Evolutionary conservation across 2,113 vertebrate genomes (phyloP).

Genomic region (Struthio camelus): DNA sequence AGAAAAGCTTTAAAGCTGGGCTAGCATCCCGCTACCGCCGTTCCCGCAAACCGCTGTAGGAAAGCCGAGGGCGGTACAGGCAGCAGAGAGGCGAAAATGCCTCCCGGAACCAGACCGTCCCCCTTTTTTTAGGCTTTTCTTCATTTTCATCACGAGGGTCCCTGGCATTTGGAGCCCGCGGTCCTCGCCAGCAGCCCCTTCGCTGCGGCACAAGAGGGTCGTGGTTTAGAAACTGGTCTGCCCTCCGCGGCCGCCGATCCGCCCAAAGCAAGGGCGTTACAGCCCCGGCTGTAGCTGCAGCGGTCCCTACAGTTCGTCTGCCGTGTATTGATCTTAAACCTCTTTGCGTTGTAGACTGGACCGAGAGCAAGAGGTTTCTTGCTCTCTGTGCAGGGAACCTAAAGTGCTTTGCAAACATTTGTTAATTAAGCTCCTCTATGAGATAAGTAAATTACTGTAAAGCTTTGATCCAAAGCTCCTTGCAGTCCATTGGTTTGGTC

Average conservation of each 20-base stretch:
- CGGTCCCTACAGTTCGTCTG: not conserved
- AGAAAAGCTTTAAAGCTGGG: not conserved
- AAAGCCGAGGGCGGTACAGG: not conserved
- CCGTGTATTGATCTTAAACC: not conserved
- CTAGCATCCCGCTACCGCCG: not conserved
- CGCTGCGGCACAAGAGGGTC: rapidly evolving
- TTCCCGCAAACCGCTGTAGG: not conserved
- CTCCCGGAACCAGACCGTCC: not conserved
- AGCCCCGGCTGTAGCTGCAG: rapidly evolving
- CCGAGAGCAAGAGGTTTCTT: not conserved
- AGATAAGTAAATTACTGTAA: slow-evolving; percentile 38
- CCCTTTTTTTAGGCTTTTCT: not conserved
- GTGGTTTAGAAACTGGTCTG: not conserved
- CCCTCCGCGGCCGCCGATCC: rapidly evolving
- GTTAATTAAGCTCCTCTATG: slow-evolving; percentile 49
- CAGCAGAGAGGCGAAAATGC: not conserved
- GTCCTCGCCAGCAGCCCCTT: rapidly evolving
- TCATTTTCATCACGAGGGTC: not conserved
- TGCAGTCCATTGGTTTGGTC: slow-evolving; percentile 5
- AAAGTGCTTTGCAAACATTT: slow-evolving; percentile 51
- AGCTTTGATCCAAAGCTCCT: slow-evolving; percentile 50
- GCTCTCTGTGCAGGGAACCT: not conserved
- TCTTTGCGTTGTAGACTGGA: not conserved
- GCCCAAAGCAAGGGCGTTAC: rapidly evolving
- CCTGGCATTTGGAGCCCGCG: not conserved